phyloP scores from a whole-genome alignment of 2,113 vertebrate genomes.

The Zosterops japonicus region DNA sequence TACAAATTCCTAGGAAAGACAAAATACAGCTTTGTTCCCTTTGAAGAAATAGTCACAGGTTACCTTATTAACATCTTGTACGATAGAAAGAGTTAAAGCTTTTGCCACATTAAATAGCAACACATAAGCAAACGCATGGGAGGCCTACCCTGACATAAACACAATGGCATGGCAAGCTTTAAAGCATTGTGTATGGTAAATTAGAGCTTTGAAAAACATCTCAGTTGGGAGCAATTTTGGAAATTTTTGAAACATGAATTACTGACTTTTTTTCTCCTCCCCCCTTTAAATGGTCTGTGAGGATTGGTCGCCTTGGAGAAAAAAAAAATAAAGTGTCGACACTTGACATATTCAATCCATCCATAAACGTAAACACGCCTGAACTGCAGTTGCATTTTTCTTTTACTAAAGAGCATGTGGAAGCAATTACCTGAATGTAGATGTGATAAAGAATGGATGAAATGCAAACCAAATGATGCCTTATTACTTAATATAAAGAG shows the following conservation, averaged over 20 bases:
- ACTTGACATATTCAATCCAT: constrained; percentile 43
- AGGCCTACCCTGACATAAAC: neutral
- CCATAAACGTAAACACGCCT: constrained; percentile 39
- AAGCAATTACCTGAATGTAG: constrained; percentile 68
- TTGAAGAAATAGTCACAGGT: neutral
- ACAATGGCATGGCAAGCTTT: neutral
- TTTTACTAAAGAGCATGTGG: constrained; percentile 58
- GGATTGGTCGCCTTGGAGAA: neutral
- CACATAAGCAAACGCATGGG: neutral
- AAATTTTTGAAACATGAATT: constrained; percentile 20
- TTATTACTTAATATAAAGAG: constrained; percentile 67
- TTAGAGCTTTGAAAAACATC: constrained; percentile 23
- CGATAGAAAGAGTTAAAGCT: neutral
- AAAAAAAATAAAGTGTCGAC: neutral
- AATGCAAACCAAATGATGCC: constrained; percentile 66
- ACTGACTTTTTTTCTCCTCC: neutral
- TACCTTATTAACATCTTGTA: neutral
- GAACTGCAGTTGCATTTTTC: constrained; percentile 34
- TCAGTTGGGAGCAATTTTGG: constrained; percentile 48
- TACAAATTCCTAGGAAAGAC: neutral
- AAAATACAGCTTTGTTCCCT: neutral
- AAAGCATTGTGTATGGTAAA: neutral
- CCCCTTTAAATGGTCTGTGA: neutral
- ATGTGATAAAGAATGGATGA: constrained; percentile 65
- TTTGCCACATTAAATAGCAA: neutral